Conservation (phyloP, 2,888 invertebrate species). For the Philopedon plagiatum region DNA sequence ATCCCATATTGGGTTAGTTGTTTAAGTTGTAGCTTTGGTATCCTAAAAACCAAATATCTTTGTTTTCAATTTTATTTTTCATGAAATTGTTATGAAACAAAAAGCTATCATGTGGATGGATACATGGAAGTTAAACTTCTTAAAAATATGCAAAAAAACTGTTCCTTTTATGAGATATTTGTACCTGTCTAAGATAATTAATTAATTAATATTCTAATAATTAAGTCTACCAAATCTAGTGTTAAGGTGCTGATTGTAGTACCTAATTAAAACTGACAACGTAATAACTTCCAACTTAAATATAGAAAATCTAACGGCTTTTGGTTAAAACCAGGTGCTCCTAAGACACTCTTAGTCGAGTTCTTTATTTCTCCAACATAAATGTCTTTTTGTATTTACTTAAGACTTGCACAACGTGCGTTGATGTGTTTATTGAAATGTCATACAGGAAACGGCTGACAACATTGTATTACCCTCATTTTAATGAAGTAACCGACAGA, state of each 20-base stretch:
- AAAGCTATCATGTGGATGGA: too few species aligned
- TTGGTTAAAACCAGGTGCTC: background rate
- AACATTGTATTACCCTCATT: background rate
- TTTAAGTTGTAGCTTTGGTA: too few species aligned
- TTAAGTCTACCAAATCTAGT: background rate
- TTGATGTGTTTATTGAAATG: constrained; percentile 23
- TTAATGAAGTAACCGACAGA: background rate
- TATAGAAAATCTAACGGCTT: background rate
- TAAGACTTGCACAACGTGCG: background rate
- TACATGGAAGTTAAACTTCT: too few species aligned
- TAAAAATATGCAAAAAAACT: too few species aligned
- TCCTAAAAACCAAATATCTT: too few species aligned
- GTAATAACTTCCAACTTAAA: constrained; percentile 2
- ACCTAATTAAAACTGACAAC: background rate
- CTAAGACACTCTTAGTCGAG: background rate
- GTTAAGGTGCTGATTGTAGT: background rate
- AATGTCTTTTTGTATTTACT: constrained; percentile 12
- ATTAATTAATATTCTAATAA: too few species aligned
- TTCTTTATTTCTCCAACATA: background rate
- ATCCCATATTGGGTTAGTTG: too few species aligned
- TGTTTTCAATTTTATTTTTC: too few species aligned
- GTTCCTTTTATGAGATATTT: too few species aligned
- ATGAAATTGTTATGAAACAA: too few species aligned
- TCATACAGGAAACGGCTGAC: constrained; percentile 18
- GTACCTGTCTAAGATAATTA: too few species aligned